Evolutionary conservation across 2,113 vertebrate species (phyloP), one percentile per base, ranked within the genome.

Genomic region (Myxocyprinus asiaticus): DNA sequence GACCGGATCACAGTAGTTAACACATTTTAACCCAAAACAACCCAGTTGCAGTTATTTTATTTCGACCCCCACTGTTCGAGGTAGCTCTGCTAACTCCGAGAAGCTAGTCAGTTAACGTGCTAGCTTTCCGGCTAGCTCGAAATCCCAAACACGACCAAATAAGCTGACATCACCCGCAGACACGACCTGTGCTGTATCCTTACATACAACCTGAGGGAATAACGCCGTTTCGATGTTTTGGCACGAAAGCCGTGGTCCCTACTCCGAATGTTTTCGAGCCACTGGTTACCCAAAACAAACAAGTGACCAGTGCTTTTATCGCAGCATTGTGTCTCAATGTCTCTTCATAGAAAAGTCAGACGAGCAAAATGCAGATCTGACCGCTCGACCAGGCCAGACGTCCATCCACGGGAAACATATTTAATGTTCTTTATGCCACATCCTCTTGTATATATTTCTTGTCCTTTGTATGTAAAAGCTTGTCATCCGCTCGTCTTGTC

Each of bases 381-480:
- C 48, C 14, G 9, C 62, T 51, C 47, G 62, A 76, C 74, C 74
- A 43, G 6, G 22, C 64, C 62, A 51, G 5, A 42, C 62, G 74
- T 76, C 22, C 48, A 64, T 65, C 14, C 47, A 47, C 10, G 48
- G 62, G 11, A 53, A 44, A 65, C 74, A 76, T 65, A 15, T 61
- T 71, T 7, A 73, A 55, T 76, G 43, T 10, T 63, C 42, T 65
- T 66, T 44, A 65, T 55, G 74, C 47, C 74, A 65, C 74, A 48
- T 51, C 45, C 67, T 85, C 76, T 56, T 56, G 12, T 7, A 65
- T 82, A 67, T 87, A 66, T 73, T 78, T 86, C 64, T 85, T 81
- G 84, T 88, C 88, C 88, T 89, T 87, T 88, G 86, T 75, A 69
- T 70, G 77, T 55, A 63, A 70, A 59, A 81, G 69, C 84, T 61